A percentile compares a stretch with the other conserved stretches of the same genome.
Conservation (phyloP, 2,797 vertebrate species). For the Scomberomorus guttatus region DNA sequence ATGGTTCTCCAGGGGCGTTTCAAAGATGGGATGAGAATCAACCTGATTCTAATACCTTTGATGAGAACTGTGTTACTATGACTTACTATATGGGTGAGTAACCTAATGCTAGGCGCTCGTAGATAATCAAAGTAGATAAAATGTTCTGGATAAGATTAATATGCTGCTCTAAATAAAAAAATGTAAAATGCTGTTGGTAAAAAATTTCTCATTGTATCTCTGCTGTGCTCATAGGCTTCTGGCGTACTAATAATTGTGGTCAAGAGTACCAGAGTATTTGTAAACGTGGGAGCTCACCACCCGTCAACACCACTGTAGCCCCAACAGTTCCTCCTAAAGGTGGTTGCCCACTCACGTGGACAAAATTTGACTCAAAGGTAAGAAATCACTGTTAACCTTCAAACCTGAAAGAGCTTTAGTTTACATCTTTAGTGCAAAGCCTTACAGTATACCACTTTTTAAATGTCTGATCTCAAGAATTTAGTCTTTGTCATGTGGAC, state of each 20-base stretch:
- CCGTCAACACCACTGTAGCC: constrained; percentile 70
- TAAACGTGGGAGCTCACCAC: constrained; percentile 55
- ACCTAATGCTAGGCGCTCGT: neutral
- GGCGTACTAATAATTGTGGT: constrained; percentile 77
- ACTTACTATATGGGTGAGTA: constrained; percentile 73
- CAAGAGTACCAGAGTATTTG: constrained; percentile 58
- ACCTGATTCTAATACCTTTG: constrained; percentile 59
- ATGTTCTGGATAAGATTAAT: constrained; percentile 1
- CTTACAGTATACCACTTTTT: neutral
- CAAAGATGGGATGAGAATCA: constrained; percentile 78
- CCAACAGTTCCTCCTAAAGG: constrained; percentile 69
- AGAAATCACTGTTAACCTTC: constrained; percentile 33
- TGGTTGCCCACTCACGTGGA: constrained; percentile 70
- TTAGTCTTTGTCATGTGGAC: neutral
- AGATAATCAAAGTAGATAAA: neutral
- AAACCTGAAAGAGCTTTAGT: neutral
- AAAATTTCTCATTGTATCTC: neutral
- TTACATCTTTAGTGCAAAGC: neutral
- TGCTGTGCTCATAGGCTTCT: constrained; percentile 70
- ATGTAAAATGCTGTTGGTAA: neutral
- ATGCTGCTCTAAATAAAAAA: constrained; percentile 1
- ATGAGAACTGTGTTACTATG: constrained; percentile 77
- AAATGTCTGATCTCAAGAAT: neutral
- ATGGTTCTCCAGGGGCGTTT: constrained; percentile 56
- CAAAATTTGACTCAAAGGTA: constrained; percentile 75